Evolutionary conservation across 1,140 invertebrate genomes (phyloP).

Genomic region (Tetraneura akinire): DNA sequence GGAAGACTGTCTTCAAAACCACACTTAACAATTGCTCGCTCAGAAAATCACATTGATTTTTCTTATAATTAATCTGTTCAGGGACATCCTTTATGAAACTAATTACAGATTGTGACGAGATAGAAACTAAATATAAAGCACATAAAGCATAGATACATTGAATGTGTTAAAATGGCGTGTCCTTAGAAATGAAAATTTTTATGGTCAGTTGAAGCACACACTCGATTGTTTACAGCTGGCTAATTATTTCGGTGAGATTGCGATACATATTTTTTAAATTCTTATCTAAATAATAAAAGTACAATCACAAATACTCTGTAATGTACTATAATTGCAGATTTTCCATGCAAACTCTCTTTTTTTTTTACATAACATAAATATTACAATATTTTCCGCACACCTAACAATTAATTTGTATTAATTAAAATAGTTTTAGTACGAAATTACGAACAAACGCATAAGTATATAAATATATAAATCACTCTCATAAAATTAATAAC

Average conservation of each 20-base stretch:
- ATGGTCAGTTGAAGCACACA: constrained; percentile 37
- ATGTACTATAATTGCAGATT: background rate
- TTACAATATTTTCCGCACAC: too few relatives aligned
- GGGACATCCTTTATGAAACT: constrained; percentile 49
- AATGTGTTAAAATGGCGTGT: constrained; percentile 35
- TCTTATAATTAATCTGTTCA: constrained; percentile 1
- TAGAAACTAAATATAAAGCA: constrained; percentile 43
- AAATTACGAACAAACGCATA: too few relatives aligned
- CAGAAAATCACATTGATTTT: background rate
- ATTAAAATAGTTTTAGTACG: too few relatives aligned
- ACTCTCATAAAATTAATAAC: background rate
- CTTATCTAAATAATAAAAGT: constrained; percentile 35
- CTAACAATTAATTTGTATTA: too few relatives aligned
- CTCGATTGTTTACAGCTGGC: constrained; percentile 30
- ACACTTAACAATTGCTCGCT: background rate
- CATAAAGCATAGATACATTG: constrained; percentile 15
- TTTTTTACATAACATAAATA: background rate
- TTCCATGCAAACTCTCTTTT: background rate
- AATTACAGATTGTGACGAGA: constrained; percentile 47
- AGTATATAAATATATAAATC: too few relatives aligned
- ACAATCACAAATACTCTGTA: too few relatives aligned
- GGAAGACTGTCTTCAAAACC: constrained; percentile 42
- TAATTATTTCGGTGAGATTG: constrained; percentile 24
- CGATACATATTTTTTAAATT: background rate
- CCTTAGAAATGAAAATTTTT: background rate